Evolutionary conservation across 2,113 vertebrate genomes (phyloP), one percentile per base, ranked within the genome.

Genomic region (Gorsachius goisagi): DNA sequence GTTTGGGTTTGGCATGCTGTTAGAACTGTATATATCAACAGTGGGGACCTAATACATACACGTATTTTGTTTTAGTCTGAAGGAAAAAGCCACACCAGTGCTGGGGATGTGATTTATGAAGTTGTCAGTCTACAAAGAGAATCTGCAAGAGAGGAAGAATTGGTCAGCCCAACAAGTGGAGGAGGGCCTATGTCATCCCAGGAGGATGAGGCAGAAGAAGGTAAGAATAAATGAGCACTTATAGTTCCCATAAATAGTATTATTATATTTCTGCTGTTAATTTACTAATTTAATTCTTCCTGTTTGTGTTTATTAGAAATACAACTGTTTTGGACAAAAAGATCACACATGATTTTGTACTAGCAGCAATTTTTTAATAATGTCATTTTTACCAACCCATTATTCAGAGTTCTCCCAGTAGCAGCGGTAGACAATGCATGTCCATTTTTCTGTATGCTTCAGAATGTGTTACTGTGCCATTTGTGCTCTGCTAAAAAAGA

Each of bases 181-280:
- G 98, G 92, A 56, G 98, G 95, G 30, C 98, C 97, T 53, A 2
- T 97, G 62, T 99, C 98, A 21, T 98, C 98, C 26, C 98, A 98
- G 76, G 99, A 99, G 90, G 99, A 99, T 95, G 99, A 99, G 93
- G 98, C 93, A 60, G 99, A 99, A 91, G 99, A 99, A 97, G 99
- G 99, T 99, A 97, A 96, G 96, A 80, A 49, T 74, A 96, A 95
- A 77, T 5, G 10, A 88, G 52, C 19, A 6, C 58, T 50, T 23
- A n/a, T 0, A 53, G 12, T 89, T 93, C 35, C 50, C 19, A 15
- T 55, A 82, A 33, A 58, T 55, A 50, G 15, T 50, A 15, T 52
- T 79, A 1, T 60, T 52, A 4, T 12, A 73, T 82, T 84, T 87
- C 64, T 95, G 28, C 68, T 89, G 23, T 77, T 93, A 28, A 37